Evolutionary conservation across 1,140 invertebrate genomes (phyloP).

Genomic region (Drosophila parabipectinata): DNA sequence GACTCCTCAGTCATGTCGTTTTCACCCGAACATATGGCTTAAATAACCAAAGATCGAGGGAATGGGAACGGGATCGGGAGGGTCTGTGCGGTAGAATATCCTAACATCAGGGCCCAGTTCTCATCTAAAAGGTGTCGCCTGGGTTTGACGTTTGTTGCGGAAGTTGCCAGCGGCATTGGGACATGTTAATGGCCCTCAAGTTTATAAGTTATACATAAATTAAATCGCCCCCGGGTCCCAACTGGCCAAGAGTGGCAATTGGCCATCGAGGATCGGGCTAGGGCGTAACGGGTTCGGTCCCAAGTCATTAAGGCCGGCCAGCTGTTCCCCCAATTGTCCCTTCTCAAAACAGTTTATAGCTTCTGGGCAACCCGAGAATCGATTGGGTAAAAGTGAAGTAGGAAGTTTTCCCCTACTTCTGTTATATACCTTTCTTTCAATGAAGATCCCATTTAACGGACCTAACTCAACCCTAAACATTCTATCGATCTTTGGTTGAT

Average conservation of each 20-base stretch:
- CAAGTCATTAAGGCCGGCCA: conserved; percentile 47
- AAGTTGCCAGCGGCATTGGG: conserved; percentile 63
- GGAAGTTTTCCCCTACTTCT: conserved; percentile 13
- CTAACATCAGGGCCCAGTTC: conserved; percentile 35
- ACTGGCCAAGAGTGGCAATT: conserved; percentile 7
- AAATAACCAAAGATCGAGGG: conserved; percentile 28
- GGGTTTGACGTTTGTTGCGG: conserved; percentile 61
- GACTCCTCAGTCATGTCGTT: conserved; percentile 62
- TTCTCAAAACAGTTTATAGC: conserved; percentile 67
- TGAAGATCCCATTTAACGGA: conserved; percentile 37
- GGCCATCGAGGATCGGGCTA: conserved; percentile 21
- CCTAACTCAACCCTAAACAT: conserved; percentile 24
- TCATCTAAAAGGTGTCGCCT: conserved; percentile 62
- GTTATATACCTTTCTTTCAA: conserved; percentile 17
- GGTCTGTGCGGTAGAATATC: conserved; percentile 5
- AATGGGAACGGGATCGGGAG: neutral
- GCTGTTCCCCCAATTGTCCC: conserved; percentile 58
- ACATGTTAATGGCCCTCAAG: conserved; percentile 74
- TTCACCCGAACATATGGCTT: conserved; percentile 73
- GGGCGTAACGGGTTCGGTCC: conserved; percentile 29
- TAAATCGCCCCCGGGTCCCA: conserved; percentile 22
- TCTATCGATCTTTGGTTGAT: conserved; percentile 56
- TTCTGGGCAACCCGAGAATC: conserved; percentile 23
- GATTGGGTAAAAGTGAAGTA: conserved; percentile 41
- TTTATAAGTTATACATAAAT: conserved; percentile 73